A percentile compares a stretch with the other conserved stretches of the same genome.
phyloP scores from a whole-genome alignment of 2,113 vertebrate species.

The Scatophagus argus region DNA sequence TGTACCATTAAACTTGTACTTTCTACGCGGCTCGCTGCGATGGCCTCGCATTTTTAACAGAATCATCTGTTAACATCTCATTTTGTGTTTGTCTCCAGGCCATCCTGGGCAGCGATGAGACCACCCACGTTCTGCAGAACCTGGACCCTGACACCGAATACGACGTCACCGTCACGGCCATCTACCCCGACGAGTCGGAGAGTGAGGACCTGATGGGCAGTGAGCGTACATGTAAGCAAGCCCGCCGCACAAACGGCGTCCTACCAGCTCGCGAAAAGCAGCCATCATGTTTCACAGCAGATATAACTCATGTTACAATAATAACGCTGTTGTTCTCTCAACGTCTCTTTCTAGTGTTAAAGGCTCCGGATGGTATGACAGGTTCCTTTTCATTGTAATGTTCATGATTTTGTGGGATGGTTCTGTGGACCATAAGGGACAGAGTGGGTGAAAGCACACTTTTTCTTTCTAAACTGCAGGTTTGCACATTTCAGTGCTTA shows the following conservation, averaged over 20 bases:
- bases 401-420: slow-evolving; percentile 43
- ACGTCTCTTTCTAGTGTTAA: slow-evolving; percentile 85
- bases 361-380: slow-evolving; percentile 85
- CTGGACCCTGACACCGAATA: slow-evolving; percentile 91
- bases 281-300: slow-evolving; percentile 4
- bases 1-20: not conserved
- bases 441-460: slow-evolving; percentile 31
- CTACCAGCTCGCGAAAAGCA: not conserved
- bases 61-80: not conserved
- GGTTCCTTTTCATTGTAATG: slow-evolving; percentile 39
- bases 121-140: slow-evolving; percentile 85
- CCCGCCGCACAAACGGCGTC: rapidly evolving
- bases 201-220: slow-evolving; percentile 91
- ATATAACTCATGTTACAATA: slow-evolving; percentile 31
- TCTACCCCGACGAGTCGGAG: slow-evolving; percentile 97
- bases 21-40: not conserved
- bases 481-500: slow-evolving; percentile 51
- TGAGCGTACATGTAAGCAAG: slow-evolving; percentile 91
- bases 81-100: slow-evolving; percentile 72
- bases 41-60: not conserved
- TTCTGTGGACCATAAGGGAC: slow-evolving; percentile 25
- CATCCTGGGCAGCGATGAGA: slow-evolving; percentile 90
- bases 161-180: slow-evolving; percentile 91
- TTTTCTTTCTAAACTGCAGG: slow-evolving; percentile 64
- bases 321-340: slow-evolving; percentile 69